Conservation (phyloP, 2,888 invertebrate species). For the Callinectes sapidus region DNA sequence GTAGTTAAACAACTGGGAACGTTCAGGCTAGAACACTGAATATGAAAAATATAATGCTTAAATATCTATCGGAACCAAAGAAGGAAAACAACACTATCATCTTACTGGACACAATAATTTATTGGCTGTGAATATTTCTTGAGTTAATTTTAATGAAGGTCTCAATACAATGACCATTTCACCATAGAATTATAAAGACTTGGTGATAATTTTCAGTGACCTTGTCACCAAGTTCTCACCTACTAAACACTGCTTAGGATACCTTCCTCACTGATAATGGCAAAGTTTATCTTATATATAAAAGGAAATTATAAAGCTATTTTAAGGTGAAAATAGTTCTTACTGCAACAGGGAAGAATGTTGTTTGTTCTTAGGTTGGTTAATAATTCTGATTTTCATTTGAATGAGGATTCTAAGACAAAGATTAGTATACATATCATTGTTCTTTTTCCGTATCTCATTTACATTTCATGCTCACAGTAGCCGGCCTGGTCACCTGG, state of each 20-base stretch:
- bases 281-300: not conserved
- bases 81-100: not conserved
- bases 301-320: not conserved
- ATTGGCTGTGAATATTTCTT: not conserved
- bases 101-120: not conserved
- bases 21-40: not conserved
- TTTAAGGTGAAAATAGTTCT: not conserved
- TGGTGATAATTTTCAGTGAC: not conserved
- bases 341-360: not conserved
- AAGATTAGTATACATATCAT: not conserved
- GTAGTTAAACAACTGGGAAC: not conserved
- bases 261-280: not conserved
- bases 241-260: not conserved
- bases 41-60: not conserved
- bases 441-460: not conserved
- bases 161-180: not conserved
- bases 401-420: not conserved
- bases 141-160: not conserved
- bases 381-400: not conserved
- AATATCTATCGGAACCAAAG: not conserved
- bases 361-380: not conserved
- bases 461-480: not conserved
- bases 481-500: not conserved
- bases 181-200: not conserved
- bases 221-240: not conserved